Evolutionary conservation across 1,140 invertebrate species (phyloP), one percentile per base, ranked within the genome.

Genomic region (Zophobas morio): DNA sequence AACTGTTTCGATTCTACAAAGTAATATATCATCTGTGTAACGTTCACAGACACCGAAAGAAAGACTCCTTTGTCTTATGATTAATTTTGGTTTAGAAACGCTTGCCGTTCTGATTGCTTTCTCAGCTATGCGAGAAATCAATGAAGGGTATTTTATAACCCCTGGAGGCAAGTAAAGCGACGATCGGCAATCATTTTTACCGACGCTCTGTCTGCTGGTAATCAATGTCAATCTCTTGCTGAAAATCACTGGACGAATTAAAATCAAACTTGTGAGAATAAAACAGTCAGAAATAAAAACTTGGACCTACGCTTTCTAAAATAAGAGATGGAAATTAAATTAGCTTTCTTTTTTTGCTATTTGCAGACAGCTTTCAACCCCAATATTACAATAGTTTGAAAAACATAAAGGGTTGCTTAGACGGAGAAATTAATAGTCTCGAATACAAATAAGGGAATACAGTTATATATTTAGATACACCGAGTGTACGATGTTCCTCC

Each of bases 21-120:
- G 71, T 39, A 73, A 73, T 73, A 73, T 73, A 73, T 73, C 71
- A 73, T 73, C 71, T 42, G 40, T 56, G 54, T 56, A 73, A 53
- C 40, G 49, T 73, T 73, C 39, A 6, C 33, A 72, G 71, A 73
- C 71, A 73, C 71, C 40, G 37, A 33, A 32, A 73, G 37, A 73
- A 73, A 73, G 49, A 54, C 35, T 53, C 49, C 36, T 73, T 73
- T 73, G 71, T 73, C 54, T 73, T 56, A 73, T 73, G 71, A 73
- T 73, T 73, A 73, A 73, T 73, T 73, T 73, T 56, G 71, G 71
- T 73, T 73, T 73, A 73, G 71, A 54, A 54, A 73, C 70, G 70
- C 33, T 71, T 56, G 54, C 54, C 71, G 71, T 53, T 54, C 54
- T 73, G 49, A 56, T 54, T 73, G 70, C 70, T 72, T 56, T 73